A percentile compares a stretch with the other conserved stretches of the same genome.
Conservation (phyloP, 2,113 vertebrate genomes). For the Dolichallabes microphthalmus region DNA sequence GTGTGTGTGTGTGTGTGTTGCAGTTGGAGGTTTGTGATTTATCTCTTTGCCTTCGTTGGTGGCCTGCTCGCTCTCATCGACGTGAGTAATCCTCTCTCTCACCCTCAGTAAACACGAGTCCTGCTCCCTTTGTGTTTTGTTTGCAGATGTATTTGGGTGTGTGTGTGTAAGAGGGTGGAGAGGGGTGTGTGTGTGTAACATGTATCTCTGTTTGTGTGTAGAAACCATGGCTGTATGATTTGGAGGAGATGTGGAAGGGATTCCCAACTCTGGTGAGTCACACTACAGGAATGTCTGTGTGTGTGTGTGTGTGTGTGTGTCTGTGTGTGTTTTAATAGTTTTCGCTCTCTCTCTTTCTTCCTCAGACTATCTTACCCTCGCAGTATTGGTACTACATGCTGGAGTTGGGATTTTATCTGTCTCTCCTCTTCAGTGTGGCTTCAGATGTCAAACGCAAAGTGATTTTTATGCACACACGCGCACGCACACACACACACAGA, state of each 20-base stretch:
- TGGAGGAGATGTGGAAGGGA: constrained; percentile 87
- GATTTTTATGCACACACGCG: constrained; percentile 46
- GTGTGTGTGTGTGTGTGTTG: constrained; percentile 26
- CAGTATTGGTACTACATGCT: constrained; percentile 99
- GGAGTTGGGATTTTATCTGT: constrained; percentile 89
- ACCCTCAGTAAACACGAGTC: neutral
- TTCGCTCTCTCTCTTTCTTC: constrained; percentile 2
- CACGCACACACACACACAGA: neutral
- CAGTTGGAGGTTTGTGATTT: constrained; percentile 53
- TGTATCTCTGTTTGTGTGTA: constrained; percentile 58
- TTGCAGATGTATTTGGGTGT: neutral
- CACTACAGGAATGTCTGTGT: neutral
- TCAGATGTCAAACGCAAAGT: constrained; percentile 95
- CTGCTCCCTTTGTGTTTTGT: neutral
- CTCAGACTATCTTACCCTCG: constrained; percentile 78
- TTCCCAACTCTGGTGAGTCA: constrained; percentile 89
- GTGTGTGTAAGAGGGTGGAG: neutral
- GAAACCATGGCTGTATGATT: constrained; percentile 95
- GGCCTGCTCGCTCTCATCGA: constrained; percentile 47
- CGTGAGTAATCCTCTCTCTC: constrained; percentile 33
- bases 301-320: neutral
- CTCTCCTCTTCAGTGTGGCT: constrained; percentile 90
- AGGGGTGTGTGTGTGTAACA: neutral
- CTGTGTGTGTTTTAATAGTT: neutral
- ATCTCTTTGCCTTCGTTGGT: constrained; percentile 41